Evolutionary conservation across 53 echinoderm and acorn worm species (phyloP).

Genomic region (Paracentrotus lividus): DNA sequence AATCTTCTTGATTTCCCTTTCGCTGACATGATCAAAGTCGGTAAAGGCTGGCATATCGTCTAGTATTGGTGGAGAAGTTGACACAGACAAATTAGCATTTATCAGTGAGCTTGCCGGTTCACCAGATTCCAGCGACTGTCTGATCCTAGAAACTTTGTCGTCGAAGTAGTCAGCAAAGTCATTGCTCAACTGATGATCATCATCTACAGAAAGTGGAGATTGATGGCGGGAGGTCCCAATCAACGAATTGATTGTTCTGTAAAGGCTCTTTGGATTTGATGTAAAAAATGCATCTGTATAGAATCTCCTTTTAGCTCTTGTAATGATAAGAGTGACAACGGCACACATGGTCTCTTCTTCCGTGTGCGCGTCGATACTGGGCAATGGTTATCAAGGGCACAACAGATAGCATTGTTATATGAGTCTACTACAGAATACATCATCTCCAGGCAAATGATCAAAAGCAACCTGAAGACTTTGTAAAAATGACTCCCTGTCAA

Average conservation of each 20-base stretch:
- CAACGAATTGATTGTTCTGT: neutral
- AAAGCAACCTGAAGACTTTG: no score
- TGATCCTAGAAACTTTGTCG: neutral
- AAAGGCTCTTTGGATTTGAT: neutral
- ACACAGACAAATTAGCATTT: neutral
- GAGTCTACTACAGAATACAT: no score
- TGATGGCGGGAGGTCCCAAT: neutral
- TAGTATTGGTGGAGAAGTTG: neutral
- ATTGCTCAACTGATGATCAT: conserved; percentile 14
- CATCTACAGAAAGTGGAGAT: neutral
- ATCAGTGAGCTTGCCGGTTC: neutral
- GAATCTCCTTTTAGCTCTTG: neutral
- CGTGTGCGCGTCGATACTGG: no score
- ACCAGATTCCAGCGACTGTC: neutral
- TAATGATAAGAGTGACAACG: no score
- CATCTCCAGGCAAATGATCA: no score
- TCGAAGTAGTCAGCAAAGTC: conserved; percentile 26
- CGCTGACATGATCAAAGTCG: neutral
- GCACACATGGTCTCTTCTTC: no score
- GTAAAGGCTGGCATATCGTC: neutral
- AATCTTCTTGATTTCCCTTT: neutral
- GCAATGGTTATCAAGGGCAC: no score
- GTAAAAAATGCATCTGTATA: conserved; percentile 10
- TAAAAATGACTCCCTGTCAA: no score
- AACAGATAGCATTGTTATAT: no score